Conservation (phyloP, 2,797 vertebrate species). For the Enteromius thamalakanensis region DNA sequence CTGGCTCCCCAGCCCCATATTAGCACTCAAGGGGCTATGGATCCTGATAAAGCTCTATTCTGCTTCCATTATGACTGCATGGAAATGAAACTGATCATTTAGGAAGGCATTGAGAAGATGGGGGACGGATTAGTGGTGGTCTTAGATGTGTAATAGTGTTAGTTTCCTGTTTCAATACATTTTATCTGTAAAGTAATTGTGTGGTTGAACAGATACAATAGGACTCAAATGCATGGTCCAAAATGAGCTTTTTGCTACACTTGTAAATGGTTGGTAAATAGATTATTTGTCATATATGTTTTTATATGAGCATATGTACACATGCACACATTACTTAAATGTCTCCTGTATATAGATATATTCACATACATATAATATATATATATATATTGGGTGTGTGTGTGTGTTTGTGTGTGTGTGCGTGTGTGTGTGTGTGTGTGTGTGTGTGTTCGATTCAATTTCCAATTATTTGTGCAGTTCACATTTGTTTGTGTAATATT, state of each 20-base stretch:
- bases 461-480: too few species aligned
- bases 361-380: too few species aligned
- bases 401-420: too few species aligned
- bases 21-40: slow-evolving; percentile 69
- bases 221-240: not conserved
- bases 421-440: too few species aligned
- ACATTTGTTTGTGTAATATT: too few species aligned
- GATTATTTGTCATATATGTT: not conserved
- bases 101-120: slow-evolving; percentile 15
- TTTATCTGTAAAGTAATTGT: slow-evolving; percentile 38
- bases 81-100: slow-evolving; percentile 60
- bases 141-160: slow-evolving; percentile 9
- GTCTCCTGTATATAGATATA: too few species aligned
- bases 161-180: slow-evolving; percentile 30
- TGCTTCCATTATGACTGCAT: slow-evolving; percentile 46
- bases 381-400: too few species aligned
- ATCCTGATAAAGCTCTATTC: slow-evolving; percentile 74
- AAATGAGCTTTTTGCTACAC: not conserved
- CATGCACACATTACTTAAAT: too few species aligned
- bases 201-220: slow-evolving; percentile 39
- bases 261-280: not conserved
- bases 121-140: slow-evolving; percentile 1
- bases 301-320: too few species aligned
- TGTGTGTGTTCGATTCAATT: too few species aligned
- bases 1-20: slow-evolving; percentile 68